phyloP scores from a whole-genome alignment of 2,113 vertebrate genomes.

The Climacteris rufus region DNA sequence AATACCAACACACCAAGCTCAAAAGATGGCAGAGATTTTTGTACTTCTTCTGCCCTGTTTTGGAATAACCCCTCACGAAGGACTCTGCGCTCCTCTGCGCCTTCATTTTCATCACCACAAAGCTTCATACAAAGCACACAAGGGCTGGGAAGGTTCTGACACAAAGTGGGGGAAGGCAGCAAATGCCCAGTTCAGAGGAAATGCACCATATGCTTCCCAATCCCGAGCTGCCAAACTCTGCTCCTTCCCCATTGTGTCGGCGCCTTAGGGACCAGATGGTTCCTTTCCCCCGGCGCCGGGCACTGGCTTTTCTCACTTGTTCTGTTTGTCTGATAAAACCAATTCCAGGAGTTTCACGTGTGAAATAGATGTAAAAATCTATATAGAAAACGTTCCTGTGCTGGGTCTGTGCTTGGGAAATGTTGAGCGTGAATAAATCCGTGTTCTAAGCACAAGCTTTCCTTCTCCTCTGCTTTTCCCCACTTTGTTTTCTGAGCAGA shows the following conservation, averaged over 20 bases:
- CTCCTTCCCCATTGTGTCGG: not conserved
- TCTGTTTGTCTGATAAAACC: not conserved
- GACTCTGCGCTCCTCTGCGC: accelerated
- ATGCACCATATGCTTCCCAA: not conserved
- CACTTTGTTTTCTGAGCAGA: not conserved
- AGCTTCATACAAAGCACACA: accelerated
- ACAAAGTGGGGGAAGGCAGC: not conserved
- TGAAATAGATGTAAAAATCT: not conserved
- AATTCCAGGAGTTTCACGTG: not conserved
- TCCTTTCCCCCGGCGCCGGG: not conserved
- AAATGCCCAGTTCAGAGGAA: not conserved
- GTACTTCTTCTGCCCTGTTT: not conserved
- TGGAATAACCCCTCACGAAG: accelerated
- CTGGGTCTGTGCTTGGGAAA: not conserved
- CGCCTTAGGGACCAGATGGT: not conserved
- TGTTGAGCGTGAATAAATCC: accelerated
- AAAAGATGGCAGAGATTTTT: not conserved
- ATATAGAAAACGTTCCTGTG: not conserved
- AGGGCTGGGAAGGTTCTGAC: not conserved
- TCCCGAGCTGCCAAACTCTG: not conserved
- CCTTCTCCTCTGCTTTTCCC: not conserved
- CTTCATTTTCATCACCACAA: not conserved
- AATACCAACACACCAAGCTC: accelerated
- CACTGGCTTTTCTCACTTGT: not conserved
- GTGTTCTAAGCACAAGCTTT: not conserved